These are phyloP conservation scores for Drosophila subobscura DNA, from an alignment of 1,140 invertebrate species.

Conservation along the genomic window DNA sequence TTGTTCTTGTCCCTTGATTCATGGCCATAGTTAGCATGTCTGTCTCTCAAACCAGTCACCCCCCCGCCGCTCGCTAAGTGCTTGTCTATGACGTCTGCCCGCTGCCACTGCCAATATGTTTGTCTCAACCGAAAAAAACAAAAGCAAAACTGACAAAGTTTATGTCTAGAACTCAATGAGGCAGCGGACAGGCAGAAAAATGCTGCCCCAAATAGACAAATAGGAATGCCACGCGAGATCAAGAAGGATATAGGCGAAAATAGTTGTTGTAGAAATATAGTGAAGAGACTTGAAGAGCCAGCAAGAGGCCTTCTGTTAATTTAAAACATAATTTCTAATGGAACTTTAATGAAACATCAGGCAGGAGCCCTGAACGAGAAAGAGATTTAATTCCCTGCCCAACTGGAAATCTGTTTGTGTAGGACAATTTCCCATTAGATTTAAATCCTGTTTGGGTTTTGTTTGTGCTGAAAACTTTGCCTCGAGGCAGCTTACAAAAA, in stretches of 20 bases:
- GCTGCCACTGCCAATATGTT: slow-evolving; percentile 57
- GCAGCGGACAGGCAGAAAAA: slow-evolving; percentile 49
- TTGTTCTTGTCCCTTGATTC: slow-evolving; percentile 54
- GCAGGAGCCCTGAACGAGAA: too few relatives aligned
- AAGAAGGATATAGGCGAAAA: too few relatives aligned
- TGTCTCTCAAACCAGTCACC: slow-evolving; percentile 28
- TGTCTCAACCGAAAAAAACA: slow-evolving; percentile 34
- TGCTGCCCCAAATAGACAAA: slow-evolving; percentile 2
- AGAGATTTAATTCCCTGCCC: neutral
- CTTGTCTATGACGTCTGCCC: slow-evolving; percentile 51
- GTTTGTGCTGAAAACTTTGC: slow-evolving; percentile 14
- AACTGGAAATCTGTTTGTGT: slow-evolving; percentile 42
- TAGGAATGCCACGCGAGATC: neutral
- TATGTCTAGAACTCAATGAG: slow-evolving; percentile 63
- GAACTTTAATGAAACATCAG: too few relatives aligned
- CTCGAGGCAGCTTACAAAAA: slow-evolving; percentile 23
- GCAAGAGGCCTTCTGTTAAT: too few relatives aligned
- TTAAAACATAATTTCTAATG: too few relatives aligned
- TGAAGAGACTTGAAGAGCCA: too few relatives aligned
- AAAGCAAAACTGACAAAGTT: slow-evolving; percentile 51
- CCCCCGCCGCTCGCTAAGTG: slow-evolving; percentile 25
- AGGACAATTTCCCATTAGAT: slow-evolving; percentile 42
- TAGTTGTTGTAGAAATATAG: too few relatives aligned
- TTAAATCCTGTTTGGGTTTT: slow-evolving; percentile 37
- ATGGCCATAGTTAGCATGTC: slow-evolving; percentile 65